Evolutionary conservation across 2,888 invertebrate species (phyloP).

Genomic region (Hemithea aestivaria): DNA sequence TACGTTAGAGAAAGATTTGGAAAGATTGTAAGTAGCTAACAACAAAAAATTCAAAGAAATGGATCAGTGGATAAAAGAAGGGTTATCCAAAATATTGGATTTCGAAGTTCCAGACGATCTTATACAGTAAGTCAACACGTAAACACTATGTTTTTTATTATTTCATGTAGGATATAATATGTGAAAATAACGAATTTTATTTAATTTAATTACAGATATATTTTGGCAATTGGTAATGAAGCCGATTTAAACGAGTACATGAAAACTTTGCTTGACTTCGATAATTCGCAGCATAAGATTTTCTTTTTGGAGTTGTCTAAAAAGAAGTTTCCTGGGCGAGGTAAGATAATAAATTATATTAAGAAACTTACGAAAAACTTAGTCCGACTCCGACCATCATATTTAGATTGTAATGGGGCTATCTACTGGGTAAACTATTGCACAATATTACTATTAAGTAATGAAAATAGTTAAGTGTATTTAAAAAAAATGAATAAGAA

Average conservation of each 20-base stretch:
- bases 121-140: constrained; percentile 73
- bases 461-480: too few species aligned
- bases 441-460: too few species aligned
- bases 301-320: constrained; percentile 82
- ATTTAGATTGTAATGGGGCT: too few species aligned
- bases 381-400: too few species aligned
- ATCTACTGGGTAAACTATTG: too few species aligned
- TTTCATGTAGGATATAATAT: background rate
- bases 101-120: constrained; percentile 85
- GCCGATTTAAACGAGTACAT: constrained; percentile 88
- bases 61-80: constrained; percentile 83
- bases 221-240: constrained; percentile 84
- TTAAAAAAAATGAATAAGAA: too few species aligned
- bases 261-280: constrained; percentile 84
- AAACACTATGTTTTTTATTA: background rate
- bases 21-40: too few species aligned
- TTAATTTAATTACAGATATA: constrained; percentile 78
- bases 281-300: constrained; percentile 81
- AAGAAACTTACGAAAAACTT: too few species aligned
- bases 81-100: constrained; percentile 82
- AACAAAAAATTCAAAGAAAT: constrained; percentile 61
- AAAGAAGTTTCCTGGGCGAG: constrained; percentile 66
- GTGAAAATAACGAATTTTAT: constrained; percentile 1
- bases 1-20: too few species aligned
- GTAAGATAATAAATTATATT: constrained; percentile 33